These are phyloP conservation scores for Latrodectus geometricus DNA, from an alignment of 1,140 invertebrate species.

Conservation along the genomic window DNA sequence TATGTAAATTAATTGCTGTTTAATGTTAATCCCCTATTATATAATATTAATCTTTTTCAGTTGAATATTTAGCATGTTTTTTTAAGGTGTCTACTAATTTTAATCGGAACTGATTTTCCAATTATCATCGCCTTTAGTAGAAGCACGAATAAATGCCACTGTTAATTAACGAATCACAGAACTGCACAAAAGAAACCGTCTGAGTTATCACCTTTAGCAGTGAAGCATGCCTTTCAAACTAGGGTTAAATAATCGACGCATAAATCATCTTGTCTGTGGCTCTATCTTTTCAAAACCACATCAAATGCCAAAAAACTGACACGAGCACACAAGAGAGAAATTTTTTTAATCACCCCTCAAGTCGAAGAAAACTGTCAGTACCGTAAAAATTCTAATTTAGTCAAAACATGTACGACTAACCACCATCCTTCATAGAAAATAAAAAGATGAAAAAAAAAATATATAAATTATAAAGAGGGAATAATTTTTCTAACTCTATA, in stretches of 20 bases:
- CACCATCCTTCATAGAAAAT: not conserved
- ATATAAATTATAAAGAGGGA: not conserved
- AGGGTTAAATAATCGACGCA: not conserved
- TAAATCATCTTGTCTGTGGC: not conserved
- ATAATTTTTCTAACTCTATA: constrained; percentile 48
- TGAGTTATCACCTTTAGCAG: no score
- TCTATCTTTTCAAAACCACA: not conserved
- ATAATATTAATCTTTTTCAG: no score
- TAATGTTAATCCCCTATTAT: no score
- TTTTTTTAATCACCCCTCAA: constrained; percentile 4
- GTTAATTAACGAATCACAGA: no score
- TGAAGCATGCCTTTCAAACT: not conserved
- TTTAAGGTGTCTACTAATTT: no score
- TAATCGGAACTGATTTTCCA: no score
- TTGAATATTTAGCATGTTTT: no score
- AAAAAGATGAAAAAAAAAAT: not conserved
- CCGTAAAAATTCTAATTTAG: constrained; percentile 33
- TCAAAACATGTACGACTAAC: constrained; percentile 24
- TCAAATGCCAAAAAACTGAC: constrained; percentile 30
- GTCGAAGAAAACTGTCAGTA: constrained; percentile 3
- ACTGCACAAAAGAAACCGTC: no score
- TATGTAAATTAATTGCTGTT: no score
- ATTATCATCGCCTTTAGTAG: no score
- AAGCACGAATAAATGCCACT: no score
- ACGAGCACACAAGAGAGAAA: constrained; percentile 11